phyloP scores from a whole-genome alignment of 1,140 invertebrate genomes.

The Elymnias hypermnestra region DNA sequence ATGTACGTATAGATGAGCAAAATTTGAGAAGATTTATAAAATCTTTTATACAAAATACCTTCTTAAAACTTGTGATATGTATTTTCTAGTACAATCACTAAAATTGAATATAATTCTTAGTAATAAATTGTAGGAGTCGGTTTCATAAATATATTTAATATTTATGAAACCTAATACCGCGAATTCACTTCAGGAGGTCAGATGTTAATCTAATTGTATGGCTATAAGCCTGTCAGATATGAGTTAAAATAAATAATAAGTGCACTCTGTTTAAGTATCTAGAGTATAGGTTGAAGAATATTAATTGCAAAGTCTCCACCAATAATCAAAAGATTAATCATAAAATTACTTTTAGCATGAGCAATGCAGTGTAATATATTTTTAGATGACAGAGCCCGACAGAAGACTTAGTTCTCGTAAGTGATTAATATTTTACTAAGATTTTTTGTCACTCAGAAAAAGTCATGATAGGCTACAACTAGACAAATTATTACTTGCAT shows the following conservation, averaged over 20 bases:
- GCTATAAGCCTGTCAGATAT: background rate
- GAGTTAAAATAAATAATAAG: background rate
- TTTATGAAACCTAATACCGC: too few species aligned
- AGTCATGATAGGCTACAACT: background rate
- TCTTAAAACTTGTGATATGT: too few species aligned
- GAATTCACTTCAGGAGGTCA: too few species aligned
- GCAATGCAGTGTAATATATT: slow-evolving; percentile 1
- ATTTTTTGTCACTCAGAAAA: background rate
- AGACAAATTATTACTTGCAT: too few species aligned
- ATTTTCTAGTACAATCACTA: too few species aligned
- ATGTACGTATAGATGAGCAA: too few species aligned
- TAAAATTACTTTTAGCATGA: slow-evolving; percentile 1
- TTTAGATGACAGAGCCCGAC: slow-evolving; percentile 3
- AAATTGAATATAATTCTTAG: too few species aligned
- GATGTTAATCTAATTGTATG: background rate
- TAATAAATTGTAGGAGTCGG: too few species aligned
- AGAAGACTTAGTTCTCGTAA: slow-evolving; percentile 1
- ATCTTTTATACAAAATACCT: too few species aligned
- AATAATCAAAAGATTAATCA: slow-evolving; percentile 4
- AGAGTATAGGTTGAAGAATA: background rate
- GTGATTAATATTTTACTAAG: background rate
- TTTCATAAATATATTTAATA: too few species aligned
- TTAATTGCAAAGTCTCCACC: background rate
- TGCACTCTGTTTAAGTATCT: background rate
- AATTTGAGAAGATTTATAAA: too few species aligned